A percentile compares a stretch with the other conserved stretches of the same genome.
Conservation (phyloP, 2,888 invertebrate genomes). For the Ypsolopha scabrella region DNA sequence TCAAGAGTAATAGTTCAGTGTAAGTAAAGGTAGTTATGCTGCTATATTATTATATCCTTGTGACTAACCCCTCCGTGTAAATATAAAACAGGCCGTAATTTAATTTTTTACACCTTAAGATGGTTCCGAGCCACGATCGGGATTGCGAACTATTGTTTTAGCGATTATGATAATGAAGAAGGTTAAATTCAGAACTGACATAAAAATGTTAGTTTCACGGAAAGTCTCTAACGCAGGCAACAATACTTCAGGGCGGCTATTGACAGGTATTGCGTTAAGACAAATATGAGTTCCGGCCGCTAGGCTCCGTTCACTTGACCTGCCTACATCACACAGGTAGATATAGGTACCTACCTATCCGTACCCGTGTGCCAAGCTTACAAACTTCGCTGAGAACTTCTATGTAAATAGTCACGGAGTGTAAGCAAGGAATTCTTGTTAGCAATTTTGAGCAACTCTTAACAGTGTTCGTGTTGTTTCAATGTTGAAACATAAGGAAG, state of each 20-base stretch:
- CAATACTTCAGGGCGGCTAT: slow-evolving; percentile 36
- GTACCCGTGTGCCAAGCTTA: slow-evolving; percentile 26
- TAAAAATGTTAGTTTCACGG: too few species aligned
- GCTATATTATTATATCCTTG: too few species aligned
- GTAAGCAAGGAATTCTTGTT: slow-evolving; percentile 60
- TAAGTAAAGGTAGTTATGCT: too few species aligned
- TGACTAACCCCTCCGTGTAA: too few species aligned
- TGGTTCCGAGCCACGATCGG: too few species aligned
- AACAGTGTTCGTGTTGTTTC: slow-evolving; percentile 18
- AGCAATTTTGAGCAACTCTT: slow-evolving; percentile 27
- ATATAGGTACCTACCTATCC: slow-evolving; percentile 28
- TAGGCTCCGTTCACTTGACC: slow-evolving; percentile 63
- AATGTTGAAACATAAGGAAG: slow-evolving; percentile 14
- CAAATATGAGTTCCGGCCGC: slow-evolving; percentile 62
- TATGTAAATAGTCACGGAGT: slow-evolving; percentile 54
- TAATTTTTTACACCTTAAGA: too few species aligned
- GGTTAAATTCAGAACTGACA: too few species aligned
- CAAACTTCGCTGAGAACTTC: slow-evolving; percentile 56
- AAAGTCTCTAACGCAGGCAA: too few species aligned
- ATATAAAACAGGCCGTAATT: too few species aligned
- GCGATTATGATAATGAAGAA: too few species aligned
- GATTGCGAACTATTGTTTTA: too few species aligned
- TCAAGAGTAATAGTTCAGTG: too few species aligned
- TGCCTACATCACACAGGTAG: slow-evolving; percentile 25
- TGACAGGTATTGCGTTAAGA: slow-evolving; percentile 69